Base-by-base conservation (phyloP, 1,140 invertebrate species). In the Brachionus calyciflorus region DNA sequence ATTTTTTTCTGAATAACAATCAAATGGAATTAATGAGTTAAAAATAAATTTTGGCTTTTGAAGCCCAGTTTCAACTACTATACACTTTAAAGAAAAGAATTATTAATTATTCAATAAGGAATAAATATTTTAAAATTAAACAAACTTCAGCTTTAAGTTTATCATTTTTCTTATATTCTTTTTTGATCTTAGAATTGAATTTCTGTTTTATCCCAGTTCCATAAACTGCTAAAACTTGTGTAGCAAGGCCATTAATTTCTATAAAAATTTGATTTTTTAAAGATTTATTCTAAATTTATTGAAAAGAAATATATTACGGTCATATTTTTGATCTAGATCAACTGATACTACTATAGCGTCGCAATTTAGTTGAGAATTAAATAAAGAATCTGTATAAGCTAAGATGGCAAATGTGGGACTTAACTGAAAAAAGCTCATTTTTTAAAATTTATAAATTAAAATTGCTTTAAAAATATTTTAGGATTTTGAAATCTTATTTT, bases 331-430 rank as follows among this genome's bases (percentile, higher is more conserved):
- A 24, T 24, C 19, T 26, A 9, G 9, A 44, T 44, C 24, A 10
- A 65, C 2, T 19, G 60, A 65, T 4, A 44, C 44, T 7, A 19
- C 30, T 4, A 44, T 24, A 24, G 60, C 60, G 24, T 65, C 60
- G 26, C 19, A 41, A 30, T 65, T 24, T 5, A 65, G 12, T 14
- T 44, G 41, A 21, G 4, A 10, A n/a, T 65, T 37, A 26, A 65
- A 44, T 65, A 65, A 21, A 2, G 60, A 65, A 65, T 37, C 60
- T 44, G 60, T 44, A 21, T 65, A 65, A 44, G 26, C 55, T 21
- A 33, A n/a, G 5, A 60, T 37, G 0, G 30, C 37, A 14, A 60
- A 28, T 10, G 30, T n/a, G n/a, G n/a, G 12, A 30, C 7, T 60
- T 33, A 60, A 1, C 37, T 60, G 3, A 33, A 40, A 60, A 17